Evolutionary conservation across 2,113 vertebrate genomes (phyloP).

Genomic region (Hirundichthys speculiger): DNA sequence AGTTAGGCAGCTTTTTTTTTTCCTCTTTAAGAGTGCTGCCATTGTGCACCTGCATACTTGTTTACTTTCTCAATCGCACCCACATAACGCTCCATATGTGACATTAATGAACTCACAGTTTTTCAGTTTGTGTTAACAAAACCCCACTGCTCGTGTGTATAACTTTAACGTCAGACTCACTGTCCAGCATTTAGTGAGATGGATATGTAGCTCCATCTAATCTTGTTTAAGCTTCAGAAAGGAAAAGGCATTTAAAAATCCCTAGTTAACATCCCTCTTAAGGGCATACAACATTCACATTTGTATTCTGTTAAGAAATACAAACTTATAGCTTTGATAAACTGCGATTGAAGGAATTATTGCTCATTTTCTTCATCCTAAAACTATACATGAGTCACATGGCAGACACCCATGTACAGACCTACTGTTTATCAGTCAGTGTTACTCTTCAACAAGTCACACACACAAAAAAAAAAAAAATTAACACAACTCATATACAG

Average conservation of each 20-base stretch:
- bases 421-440: conserved; percentile 3
- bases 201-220: background rate
- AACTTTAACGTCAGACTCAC: conserved; percentile 5
- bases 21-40: background rate
- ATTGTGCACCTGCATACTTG: background rate
- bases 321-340: conserved; percentile 33
- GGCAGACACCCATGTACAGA: conserved; percentile 37
- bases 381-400: conserved; percentile 40
- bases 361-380: conserved; percentile 49
- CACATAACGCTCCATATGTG: background rate
- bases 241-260: conserved; percentile 31
- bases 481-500: conserved; percentile 4
- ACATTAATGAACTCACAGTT: background rate
- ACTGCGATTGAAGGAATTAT: conserved; percentile 48
- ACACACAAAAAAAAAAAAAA: too few species aligned
- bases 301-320: conserved; percentile 47
- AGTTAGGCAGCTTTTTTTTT: background rate
- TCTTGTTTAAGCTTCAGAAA: conserved; percentile 17
- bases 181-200: conserved; percentile 25
- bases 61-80: conserved; percentile 4
- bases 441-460: background rate
- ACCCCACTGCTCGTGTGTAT: background rate
- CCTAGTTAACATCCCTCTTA: conserved; percentile 32
- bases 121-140: background rate
- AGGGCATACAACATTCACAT: conserved; percentile 54